Evolutionary conservation across 2,888 invertebrate genomes (phyloP).

Genomic region (Dryomyza anilis): DNA sequence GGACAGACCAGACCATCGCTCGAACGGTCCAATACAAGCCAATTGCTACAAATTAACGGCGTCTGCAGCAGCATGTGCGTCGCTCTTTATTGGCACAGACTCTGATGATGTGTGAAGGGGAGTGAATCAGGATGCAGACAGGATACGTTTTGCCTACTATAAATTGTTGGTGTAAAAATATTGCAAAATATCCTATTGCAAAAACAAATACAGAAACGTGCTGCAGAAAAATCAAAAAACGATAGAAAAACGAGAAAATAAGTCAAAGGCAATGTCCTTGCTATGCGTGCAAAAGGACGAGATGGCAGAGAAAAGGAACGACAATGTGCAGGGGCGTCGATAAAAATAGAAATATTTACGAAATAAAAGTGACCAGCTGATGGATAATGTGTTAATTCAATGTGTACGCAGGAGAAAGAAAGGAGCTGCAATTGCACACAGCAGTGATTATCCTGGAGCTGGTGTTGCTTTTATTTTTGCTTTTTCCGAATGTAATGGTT

Average conservation of each 20-base stretch:
- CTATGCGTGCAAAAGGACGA: neutral
- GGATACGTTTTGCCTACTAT: neutral
- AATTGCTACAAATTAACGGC: slow-evolving; percentile 20
- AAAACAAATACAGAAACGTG: no score
- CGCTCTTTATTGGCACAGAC: no score
- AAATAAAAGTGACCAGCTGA: slow-evolving; percentile 9
- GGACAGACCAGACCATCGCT: neutral
- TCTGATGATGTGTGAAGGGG: neutral
- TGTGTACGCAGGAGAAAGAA: neutral
- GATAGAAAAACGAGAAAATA: no score
- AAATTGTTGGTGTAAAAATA: neutral
- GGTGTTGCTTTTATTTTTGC: neutral
- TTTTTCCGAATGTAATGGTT: no score
- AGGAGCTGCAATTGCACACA: neutral
- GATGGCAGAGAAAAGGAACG: neutral
- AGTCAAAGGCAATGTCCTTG: no score
- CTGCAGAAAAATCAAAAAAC: no score
- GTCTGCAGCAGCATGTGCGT: neutral
- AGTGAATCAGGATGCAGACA: neutral
- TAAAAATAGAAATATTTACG: neutral
- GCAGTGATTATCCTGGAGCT: neutral
- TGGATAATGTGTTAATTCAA: slow-evolving; percentile 15
- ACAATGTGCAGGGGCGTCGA: no score
- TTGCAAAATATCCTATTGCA: neutral
- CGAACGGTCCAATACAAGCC: slow-evolving; percentile 3